phyloP scores from a whole-genome alignment of 2,113 vertebrate species.

The Archilochus colubris region DNA sequence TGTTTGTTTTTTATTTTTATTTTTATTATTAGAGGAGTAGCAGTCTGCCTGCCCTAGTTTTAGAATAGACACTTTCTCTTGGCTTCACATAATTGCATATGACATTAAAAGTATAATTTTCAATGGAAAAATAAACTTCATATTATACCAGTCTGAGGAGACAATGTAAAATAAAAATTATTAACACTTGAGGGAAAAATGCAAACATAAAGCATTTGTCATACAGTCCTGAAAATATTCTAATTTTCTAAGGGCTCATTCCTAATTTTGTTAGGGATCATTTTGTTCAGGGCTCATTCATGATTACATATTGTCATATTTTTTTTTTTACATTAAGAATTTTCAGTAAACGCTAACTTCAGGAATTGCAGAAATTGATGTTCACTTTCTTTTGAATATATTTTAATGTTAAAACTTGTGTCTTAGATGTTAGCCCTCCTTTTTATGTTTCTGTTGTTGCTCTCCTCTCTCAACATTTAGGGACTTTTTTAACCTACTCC shows the following conservation, averaged over 20 bases:
- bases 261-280: no score
- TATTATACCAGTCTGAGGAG: background rate
- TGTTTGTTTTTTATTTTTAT: no score
- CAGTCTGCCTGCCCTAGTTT: background rate
- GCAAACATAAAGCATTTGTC: background rate
- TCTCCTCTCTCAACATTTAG: background rate
- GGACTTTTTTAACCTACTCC: background rate
- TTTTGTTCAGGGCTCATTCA: background rate
- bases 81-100: constrained; percentile 45
- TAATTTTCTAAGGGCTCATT: background rate
- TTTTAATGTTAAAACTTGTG: background rate
- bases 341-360: background rate
- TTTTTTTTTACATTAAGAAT: background rate
- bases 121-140: constrained; percentile 25
- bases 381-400: fast-evolving
- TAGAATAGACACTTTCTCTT: background rate
- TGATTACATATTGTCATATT: background rate
- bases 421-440: background rate
- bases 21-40: background rate
- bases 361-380: background rate
- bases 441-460: background rate
- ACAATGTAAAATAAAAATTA: constrained; percentile 22
- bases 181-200: constrained; percentile 5
- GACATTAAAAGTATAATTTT: constrained; percentile 38
- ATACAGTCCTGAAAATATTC: background rate